Evolutionary conservation across 1,140 invertebrate genomes (phyloP), one percentile per base, ranked within the genome.

Genomic region (Pseudomyrmex pallidus): DNA sequence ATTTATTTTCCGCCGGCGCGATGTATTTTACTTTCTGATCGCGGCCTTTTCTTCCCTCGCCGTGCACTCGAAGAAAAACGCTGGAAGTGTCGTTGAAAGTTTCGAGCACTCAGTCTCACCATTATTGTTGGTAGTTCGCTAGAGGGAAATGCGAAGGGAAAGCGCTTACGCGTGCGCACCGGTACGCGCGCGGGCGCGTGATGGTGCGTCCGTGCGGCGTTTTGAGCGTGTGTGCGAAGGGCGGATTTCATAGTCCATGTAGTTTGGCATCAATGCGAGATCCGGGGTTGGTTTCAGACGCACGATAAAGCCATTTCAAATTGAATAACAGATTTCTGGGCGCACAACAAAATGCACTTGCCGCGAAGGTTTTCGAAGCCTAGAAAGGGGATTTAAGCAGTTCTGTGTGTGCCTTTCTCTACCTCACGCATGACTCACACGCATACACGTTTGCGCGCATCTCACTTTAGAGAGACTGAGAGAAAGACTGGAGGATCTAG

Each of bases 281-380:
- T 87, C 86, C 82, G 87, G 87, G 74, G 87, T 86, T 88, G 84
- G 87, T 88, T 80, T 89, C 78, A 84, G 84, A 84, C 87, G 87
- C 74, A 74, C 87, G 80, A 88, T 89, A 89, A 86, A 89, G 87
- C 86, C 87, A 88, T 89, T 88, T 86, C 77, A 86, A 89, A 89
- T 89, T 86, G 87, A 89, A 89, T 89, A 88, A 89, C 87, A 86
- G 87, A 89, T 88, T 88, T 88, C 86, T 89, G 74, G 85, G 84
- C 87, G 88, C 87, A 88, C 87, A 89, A 89, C 87, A 89, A 89
- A 89, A 89, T 89, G 87, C 87, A 89, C 87, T 89, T 88, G 87
- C 87, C 61, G 74, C 74, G 84, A 56, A 89, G 74, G 74, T 63
- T 88, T 82, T 85, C 78, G 83, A 85, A 87, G 86, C 82, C 82